Evolutionary conservation across 2,113 vertebrate species (phyloP), one percentile per base, ranked within the genome.

Genomic region (Heterotilapia buettikoferi): DNA sequence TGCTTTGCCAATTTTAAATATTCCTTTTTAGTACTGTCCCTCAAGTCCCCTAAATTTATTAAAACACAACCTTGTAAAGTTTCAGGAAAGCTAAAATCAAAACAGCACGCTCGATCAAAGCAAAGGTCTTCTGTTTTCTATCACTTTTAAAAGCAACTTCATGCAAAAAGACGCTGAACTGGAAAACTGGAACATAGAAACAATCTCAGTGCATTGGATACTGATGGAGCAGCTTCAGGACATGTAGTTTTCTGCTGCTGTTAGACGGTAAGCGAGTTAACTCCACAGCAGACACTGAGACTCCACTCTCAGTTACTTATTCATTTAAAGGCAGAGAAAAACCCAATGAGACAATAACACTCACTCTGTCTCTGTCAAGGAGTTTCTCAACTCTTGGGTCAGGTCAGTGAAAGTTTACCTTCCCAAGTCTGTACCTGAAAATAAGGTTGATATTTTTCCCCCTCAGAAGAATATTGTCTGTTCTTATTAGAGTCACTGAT

Each of bases 401-500:
- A 52, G 90, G 93, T 94, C 92, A 94, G 85, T 21, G 33, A 18
- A 87, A 89, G 90, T 93, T 94, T 90, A 88, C 86, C 84, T 88
- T 86, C 52, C 63, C 2, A 31, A 84, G 71, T 85, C 85, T 85
- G 80, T 82, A 93, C 86, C 90, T 89, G 80, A 83, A 93, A 90
- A 92, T 73, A 90, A 84, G 90, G 84, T 83, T 88, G 73, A 93
- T 86, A 91, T 92, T 88, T 87, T 83, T 59, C 88, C 81, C 59
- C 78, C 57, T 82, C 16, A 92, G 90, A 86, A 93, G 90, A 93
- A 90, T 38, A 86, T 88, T 94, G 94, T 95, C 94, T 90, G 66
- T 92, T 95, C 93, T 92, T 86, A 94, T 96, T 95, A 95, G 68
- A 90, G 79, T 95, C 88, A 91, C 83, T 73, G 87, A 88, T 89